Percentiles rank a stretch among this genome's conserved stretches.
Conservation (phyloP, 2,797 vertebrate genomes). For the Triplophysa yarkandensis region DNA sequence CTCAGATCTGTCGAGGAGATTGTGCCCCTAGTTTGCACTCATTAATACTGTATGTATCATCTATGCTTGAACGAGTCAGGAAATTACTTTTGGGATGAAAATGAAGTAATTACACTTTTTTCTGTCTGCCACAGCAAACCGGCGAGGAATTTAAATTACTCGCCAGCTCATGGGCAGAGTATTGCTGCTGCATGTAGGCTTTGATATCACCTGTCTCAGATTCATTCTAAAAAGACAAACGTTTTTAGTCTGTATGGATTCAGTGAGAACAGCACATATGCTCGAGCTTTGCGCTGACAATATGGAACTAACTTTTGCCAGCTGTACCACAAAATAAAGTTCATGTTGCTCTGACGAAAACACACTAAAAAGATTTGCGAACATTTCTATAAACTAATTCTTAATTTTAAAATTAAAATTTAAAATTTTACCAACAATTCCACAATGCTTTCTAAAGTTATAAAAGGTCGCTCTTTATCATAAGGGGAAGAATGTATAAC, state of each 20-base stretch:
- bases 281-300: background rate
- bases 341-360: background rate
- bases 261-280: constrained; percentile 6
- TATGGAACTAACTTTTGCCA: background rate
- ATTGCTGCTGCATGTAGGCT: constrained; percentile 27
- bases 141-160: constrained; percentile 40
- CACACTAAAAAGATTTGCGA: background rate
- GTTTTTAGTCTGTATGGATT: background rate
- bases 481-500: no score
- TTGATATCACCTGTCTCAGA: constrained; percentile 6
- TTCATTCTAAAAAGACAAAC: constrained; percentile 9
- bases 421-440: no score
- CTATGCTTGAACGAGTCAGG: constrained; percentile 43
- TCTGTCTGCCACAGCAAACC: constrained; percentile 29
- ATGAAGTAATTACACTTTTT: constrained; percentile 55
- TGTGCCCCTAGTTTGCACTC: constrained; percentile 32
- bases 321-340: background rate
- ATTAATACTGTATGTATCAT: constrained; percentile 50
- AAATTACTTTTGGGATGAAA: constrained; percentile 51
- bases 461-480: no score
- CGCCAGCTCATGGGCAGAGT: background rate
- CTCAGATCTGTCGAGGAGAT: constrained; percentile 40
- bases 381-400: no score
- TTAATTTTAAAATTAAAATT: no score
- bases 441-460: no score